Evolutionary conservation across 2,113 vertebrate species (phyloP), one percentile per base, ranked within the genome.

Genomic region (Oncorhynchus masou): DNA sequence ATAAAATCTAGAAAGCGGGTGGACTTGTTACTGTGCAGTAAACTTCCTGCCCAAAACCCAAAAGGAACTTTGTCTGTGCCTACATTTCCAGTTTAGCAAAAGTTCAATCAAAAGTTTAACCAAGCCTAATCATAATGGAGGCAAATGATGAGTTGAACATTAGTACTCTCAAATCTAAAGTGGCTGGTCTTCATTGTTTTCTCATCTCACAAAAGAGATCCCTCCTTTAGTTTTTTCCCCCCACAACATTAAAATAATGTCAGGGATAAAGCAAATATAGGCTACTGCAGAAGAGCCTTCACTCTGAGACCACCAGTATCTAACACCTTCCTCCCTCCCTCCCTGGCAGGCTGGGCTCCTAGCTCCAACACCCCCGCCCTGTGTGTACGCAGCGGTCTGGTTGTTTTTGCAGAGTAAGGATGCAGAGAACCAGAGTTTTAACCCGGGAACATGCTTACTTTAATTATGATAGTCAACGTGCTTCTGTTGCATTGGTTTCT

Each of bases 401-500:
- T 89, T 94, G 89, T 93, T 94, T 93, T 93, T 93, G 89, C 87
- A 34, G 34, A 94, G 78, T 89, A 85, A 92, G 89, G 92, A 87
- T 85, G 88, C 83, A 79, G 90, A 92, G 90, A 92, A 94, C 89
- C 88, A 88, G 86, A 90, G 88, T 92, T 79, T 79, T 91, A 93
- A 88, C 92, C 7, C 59, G 29, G 20, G 24, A 94, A 94, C 91
- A 90, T 94, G 93, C 95, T 95, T 95, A 92, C 92, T 94, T 95
- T 94, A 93, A 95, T 95, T 94, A 95, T 88, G 90, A 93, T 93
- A 95, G 91, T 94, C 94, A 95, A 94, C 92, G 94, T 91, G 92
- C 90, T 92, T 93, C 90, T 89, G 86, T 57, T 27, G 27, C 27
- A 20, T 93, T 93, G 94, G 91, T 90, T 93, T 92, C 90, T 90